phyloP scores from a whole-genome alignment of 2,797 vertebrate genomes.

The Catamblyrhynchus diadema region DNA sequence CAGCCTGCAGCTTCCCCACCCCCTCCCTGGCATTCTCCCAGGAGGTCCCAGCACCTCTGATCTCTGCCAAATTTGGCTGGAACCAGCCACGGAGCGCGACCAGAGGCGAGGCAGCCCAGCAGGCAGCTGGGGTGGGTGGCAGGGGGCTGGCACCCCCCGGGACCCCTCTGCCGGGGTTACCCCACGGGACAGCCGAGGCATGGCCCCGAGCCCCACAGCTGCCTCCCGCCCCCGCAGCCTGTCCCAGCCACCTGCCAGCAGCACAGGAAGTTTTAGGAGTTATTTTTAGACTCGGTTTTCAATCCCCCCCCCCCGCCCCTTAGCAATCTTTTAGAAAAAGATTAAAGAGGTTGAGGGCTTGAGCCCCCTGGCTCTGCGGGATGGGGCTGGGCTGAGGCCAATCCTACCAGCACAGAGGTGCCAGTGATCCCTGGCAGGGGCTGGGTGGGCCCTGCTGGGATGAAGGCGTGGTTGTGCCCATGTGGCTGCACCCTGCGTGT shows the following conservation, averaged over 20 bases:
- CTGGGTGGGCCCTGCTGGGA: neutral
- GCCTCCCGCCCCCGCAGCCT: neutral
- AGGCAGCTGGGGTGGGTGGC: neutral
- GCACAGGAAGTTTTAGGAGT: slow-evolving; percentile 54
- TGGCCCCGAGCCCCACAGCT: neutral
- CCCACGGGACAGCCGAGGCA: accelerated
- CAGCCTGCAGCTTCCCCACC: neutral
- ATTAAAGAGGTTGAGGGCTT: neutral
- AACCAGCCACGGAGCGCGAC: neutral
- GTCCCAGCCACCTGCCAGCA: slow-evolving; percentile 50
- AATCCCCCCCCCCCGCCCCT: neutral
- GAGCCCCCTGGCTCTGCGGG: accelerated
- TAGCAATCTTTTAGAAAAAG: neutral
- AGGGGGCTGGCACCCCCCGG: neutral
- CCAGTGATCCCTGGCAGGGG: neutral
- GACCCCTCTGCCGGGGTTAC: neutral
- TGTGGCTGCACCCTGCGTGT: neutral
- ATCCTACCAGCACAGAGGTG: accelerated
- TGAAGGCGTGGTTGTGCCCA: neutral
- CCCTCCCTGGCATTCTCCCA: neutral
- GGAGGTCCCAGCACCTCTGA: neutral
- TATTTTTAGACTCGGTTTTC: slow-evolving; percentile 31
- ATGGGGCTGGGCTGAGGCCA: neutral
- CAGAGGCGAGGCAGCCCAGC: neutral
- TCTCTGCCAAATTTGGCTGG: neutral